These are phyloP conservation scores for Rhipidura dahli DNA, from an alignment of 2,113 vertebrate genomes.

Conservation along the genomic window DNA sequence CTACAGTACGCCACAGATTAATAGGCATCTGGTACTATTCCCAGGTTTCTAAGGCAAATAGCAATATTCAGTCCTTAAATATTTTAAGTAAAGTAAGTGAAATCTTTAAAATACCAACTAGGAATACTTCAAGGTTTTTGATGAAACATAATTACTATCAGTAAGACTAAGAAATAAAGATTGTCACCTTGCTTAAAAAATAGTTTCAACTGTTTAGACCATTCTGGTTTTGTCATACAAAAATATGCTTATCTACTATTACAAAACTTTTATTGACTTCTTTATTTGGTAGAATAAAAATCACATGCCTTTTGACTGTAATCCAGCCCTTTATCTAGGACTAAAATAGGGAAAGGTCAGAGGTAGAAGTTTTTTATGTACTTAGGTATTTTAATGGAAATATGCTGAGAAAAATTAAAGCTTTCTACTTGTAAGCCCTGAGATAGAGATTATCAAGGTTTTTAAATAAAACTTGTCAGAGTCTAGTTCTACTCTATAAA, in stretches of 20 bases:
- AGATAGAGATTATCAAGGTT: background rate
- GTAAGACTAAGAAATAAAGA: background rate
- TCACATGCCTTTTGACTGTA: background rate
- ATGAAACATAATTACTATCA: background rate
- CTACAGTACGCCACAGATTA: background rate
- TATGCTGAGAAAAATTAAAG: background rate
- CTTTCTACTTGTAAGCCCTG: background rate
- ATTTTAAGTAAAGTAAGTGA: background rate
- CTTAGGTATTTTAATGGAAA: constrained; percentile 16
- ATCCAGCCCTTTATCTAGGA: constrained; percentile 20
- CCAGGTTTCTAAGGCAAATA: constrained; percentile 1
- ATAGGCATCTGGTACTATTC: constrained; percentile 11
- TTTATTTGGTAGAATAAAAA: constrained; percentile 20
- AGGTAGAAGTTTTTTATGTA: background rate
- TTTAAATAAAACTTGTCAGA: background rate
- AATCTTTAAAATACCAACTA: background rate
- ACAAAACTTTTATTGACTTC: constrained; percentile 13
- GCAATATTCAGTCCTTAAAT: background rate
- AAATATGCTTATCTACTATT: constrained; percentile 10
- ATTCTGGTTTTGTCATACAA: background rate
- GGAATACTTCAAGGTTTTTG: background rate
- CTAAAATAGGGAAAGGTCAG: constrained; percentile 5
- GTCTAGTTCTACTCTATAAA: background rate
- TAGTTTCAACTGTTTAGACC: background rate
- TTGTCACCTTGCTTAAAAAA: background rate